Base-by-base conservation (phyloP, 2,113 vertebrate genomes). In the Sigmodon hispidus region DNA sequence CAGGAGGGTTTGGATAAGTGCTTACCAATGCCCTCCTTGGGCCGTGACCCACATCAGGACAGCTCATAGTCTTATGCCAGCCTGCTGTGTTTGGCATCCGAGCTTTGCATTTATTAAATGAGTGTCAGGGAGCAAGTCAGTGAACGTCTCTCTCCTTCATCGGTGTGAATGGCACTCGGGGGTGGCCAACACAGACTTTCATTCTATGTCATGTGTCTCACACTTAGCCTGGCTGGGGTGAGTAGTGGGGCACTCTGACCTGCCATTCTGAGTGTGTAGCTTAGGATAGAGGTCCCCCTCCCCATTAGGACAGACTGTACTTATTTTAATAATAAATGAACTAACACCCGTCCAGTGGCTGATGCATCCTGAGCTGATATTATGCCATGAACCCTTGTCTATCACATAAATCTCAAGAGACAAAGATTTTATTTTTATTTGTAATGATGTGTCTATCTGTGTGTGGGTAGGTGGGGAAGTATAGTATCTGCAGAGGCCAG, bases 1-100 rank as follows among this genome's bases (percentile, higher is more conserved):
- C 29, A 10, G 0, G 0, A 63, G 81, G 57, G 55, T n/a, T 40
- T 4, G 6, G 16, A 26, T n/a, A 34, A 43, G 19, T 0, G 3
- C 34, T 12, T 72, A 59, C 45, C 0, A 2, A 13, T 26, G 5
- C 9, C 75, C 16, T 31, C 31, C 50, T 43, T 84, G n/a, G 40
- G 15, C 34, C n/a, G n/a, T 22, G 45, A 34, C 7, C 55, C 55
- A 16, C 9, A 3, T 0, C 16, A n/a, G 70, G 52, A 34, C 80
- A 90, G n/a, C 16, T n/a, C 40, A 75, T 50, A 43, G 45, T 63
- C 16, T 7, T 2, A 10, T 3, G 19, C 29, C 59, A 34, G 70
- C 69, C 9, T 7, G 5, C 34, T 22, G 4, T 36, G 9, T n/a
- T 90, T 85, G 40, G 26, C 7, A 61, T 55, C 12, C 69, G 24